Evolutionary conservation across 2,113 vertebrate genomes (phyloP), one percentile per base, ranked within the genome.

Genomic region (Pseudopodoces humilis): DNA sequence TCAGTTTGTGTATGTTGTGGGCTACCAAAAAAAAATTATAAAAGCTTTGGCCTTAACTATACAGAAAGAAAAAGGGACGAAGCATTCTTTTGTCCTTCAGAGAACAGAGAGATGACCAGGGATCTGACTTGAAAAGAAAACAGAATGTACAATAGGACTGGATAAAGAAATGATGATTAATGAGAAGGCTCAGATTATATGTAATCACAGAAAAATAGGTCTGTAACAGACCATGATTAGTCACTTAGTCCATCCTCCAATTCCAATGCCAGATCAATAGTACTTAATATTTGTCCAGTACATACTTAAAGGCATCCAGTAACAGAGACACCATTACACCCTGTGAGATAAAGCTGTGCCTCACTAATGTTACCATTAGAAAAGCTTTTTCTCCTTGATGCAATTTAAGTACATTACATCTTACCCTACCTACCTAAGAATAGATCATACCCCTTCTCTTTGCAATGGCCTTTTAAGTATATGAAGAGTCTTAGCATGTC

Each of bases 251-350:
- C 63, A 65, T 74, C 50, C 55, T 90, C 85, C 90, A 80, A 25
- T 83, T 96, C 86, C 83, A 92, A 67, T 43, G 59, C 10, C 79
- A 94, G 79, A 96, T 97, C 96, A 88, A 96, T 93, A 94, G 50
- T 41, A 88, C 78, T 90, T 80, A 65, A n/a, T 88, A 59, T 64
- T 80, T 90, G 79, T 83, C 64, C 92, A 86, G 82, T 43, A 90
- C 0, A 0, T 80, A 68, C 78, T 64, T 90, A 58, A 65, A 91
- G 75, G 83, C 75, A 76, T 80, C 41, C 46, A 49, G 92, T 93
- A 95, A 96, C 60, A 58, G 85, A 90, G 82, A 62, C 50, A 39
- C 33, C 55, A 80, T 94, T 85, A 88, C 37, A 80, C 63, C 9
- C 63, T 46, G 27, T 56, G 80, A 93, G n/a, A 63, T 21, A 94